These are phyloP conservation scores for Cotesia vestalis DNA, from an alignment of 1,140 invertebrate species.

Conservation along the genomic window DNA sequence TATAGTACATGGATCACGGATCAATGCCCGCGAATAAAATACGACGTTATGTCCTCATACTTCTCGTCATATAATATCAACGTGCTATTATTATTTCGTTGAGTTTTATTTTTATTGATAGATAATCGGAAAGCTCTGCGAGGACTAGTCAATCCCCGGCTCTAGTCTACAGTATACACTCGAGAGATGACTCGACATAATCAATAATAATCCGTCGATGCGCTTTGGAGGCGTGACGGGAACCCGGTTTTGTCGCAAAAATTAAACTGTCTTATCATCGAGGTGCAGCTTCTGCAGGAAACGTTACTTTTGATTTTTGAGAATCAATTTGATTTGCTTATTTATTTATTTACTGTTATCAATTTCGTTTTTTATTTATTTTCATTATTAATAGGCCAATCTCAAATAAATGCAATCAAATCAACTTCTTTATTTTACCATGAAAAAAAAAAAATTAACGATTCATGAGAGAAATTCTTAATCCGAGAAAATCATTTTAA, in stretches of 20 bases:
- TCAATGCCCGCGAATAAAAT: constrained; percentile 22
- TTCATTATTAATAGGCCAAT: too few species aligned
- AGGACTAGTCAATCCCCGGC: background rate
- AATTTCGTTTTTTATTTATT: background rate
- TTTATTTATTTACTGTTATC: background rate
- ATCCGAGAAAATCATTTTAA: too few species aligned
- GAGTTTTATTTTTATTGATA: background rate
- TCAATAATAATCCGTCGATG: constrained; percentile 27
- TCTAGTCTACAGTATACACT: too few species aligned
- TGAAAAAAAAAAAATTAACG: too few species aligned
- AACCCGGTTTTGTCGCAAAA: constrained; percentile 30
- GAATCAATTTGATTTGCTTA: background rate
- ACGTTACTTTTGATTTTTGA: constrained; percentile 11
- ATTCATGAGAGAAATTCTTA: too few species aligned
- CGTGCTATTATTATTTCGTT: too few species aligned
- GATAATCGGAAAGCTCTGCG: background rate
- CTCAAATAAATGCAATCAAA: too few species aligned
- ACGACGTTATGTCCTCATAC: background rate
- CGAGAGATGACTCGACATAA: constrained; percentile 21
- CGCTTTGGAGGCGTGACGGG: constrained; percentile 20
- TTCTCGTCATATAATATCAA: background rate
- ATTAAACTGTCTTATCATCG: constrained; percentile 23
- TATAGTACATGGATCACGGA: background rate
- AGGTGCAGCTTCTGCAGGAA: constrained; percentile 17
- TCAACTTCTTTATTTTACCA: too few species aligned